Evolutionary conservation across 2,888 invertebrate species (phyloP).

Genomic region (Drosophila yooni): DNA sequence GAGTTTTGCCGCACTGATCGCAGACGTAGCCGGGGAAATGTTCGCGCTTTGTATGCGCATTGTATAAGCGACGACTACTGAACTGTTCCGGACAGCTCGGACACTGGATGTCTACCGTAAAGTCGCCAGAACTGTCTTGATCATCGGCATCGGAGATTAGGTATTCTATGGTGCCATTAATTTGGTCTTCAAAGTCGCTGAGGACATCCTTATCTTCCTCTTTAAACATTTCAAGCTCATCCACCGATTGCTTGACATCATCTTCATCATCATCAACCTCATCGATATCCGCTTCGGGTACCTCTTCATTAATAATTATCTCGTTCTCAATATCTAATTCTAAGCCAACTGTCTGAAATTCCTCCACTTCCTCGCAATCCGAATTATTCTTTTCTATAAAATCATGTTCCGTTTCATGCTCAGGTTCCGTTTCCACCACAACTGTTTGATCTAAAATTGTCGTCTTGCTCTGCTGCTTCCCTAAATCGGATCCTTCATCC

Average conservation of each 20-base stretch:
- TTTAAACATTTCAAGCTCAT: constrained; percentile 39
- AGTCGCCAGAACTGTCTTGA: constrained; percentile 66
- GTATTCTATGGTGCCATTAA: constrained; percentile 68
- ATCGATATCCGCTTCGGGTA: constrained; percentile 41
- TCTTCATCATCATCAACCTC: constrained; percentile 26
- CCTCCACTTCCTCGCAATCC: constrained; percentile 47
- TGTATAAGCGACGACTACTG: constrained; percentile 61
- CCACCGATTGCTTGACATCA: constrained; percentile 20
- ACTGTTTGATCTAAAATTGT: constrained; percentile 23
- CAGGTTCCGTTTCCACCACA: constrained; percentile 17
- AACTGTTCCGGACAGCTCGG: constrained; percentile 69
- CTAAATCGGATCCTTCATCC: constrained; percentile 24
- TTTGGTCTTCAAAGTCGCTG: constrained; percentile 69
- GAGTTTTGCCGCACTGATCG: constrained; percentile 75
- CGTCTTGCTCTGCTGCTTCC: neutral
- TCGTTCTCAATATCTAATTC: constrained; percentile 70
- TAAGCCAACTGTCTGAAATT: constrained; percentile 55
- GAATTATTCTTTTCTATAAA: constrained; percentile 41
- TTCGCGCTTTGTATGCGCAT: constrained; percentile 70
- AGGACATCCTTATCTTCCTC: constrained; percentile 54
- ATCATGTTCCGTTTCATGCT: constrained; percentile 30
- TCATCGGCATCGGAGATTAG: constrained; percentile 66
- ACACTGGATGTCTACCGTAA: constrained; percentile 64
- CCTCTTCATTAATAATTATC: constrained; percentile 68
- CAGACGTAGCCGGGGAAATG: constrained; percentile 76